phyloP scores from a whole-genome alignment of 2,888 invertebrate species.

The Ceramica pisi region DNA sequence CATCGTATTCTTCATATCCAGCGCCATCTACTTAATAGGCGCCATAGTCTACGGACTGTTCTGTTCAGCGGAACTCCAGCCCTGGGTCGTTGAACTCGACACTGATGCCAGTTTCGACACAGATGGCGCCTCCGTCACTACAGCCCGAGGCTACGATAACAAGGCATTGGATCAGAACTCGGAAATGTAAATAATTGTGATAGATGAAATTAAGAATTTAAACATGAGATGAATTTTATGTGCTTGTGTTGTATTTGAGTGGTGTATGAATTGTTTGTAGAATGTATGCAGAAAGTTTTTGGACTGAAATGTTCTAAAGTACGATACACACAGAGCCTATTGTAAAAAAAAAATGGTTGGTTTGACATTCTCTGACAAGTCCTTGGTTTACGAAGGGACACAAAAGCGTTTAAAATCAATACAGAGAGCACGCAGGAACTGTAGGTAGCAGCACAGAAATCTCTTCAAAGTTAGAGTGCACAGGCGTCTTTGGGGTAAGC shows the following conservation, averaged over 20 bases:
- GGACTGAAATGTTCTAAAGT: no score
- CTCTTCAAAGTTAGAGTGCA: no score
- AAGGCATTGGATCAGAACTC: constrained; percentile 82
- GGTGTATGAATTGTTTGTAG: neutral
- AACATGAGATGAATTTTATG: neutral
- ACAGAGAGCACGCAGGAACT: no score
- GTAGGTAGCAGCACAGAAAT: no score
- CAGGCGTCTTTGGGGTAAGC: no score
- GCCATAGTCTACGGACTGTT: constrained; percentile 95
- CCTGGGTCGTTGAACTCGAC: constrained; percentile 93
- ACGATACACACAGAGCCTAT: no score
- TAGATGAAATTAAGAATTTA: constrained; percentile 18
- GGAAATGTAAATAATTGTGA: constrained; percentile 74
- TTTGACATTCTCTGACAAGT: no score
- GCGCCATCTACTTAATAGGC: constrained; percentile 95
- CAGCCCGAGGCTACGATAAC: constrained; percentile 81
- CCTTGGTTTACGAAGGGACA: neutral
- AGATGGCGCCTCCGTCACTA: constrained; percentile 84
- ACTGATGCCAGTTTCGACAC: constrained; percentile 85
- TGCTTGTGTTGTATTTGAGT: neutral
- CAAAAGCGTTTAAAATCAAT: neutral
- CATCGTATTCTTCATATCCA: constrained; percentile 96
- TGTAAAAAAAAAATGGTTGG: no score
- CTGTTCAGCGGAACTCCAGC: constrained; percentile 94
- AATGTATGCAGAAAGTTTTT: neutral